Percentiles rank a stretch among this genome's conserved stretches.
These are phyloP conservation scores for Isotomurus palustris DNA, from an alignment of 2,888 invertebrate species.

Conservation along the genomic window DNA sequence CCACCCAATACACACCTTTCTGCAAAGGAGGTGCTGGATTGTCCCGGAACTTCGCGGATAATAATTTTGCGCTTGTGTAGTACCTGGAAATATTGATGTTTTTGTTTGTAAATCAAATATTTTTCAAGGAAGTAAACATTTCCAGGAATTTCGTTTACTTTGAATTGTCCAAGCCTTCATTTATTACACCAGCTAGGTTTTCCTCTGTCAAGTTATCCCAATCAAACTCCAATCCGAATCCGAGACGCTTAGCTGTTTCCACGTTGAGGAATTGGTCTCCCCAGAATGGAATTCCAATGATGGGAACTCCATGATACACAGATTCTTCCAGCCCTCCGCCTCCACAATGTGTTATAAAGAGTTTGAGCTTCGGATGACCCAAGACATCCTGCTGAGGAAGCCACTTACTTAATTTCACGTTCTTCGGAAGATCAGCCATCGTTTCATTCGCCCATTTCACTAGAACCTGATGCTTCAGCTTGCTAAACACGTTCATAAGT, in stretches of 20 bases:
- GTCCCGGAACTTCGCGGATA: too few species aligned
- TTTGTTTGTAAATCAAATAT: too few species aligned
- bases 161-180: neutral
- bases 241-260: neutral
- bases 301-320: constrained; percentile 58
- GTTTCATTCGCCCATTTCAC: constrained; percentile 75
- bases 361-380: constrained; percentile 60
- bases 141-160: neutral
- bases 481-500: constrained; percentile 67
- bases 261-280: constrained; percentile 53
- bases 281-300: constrained; percentile 55
- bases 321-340: constrained; percentile 62
- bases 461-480: constrained; percentile 70
- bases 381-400: constrained; percentile 73
- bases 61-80: too few species aligned
- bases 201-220: constrained; percentile 1
- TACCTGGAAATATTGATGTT: too few species aligned
- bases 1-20: too few species aligned
- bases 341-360: constrained; percentile 65
- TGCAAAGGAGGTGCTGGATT: too few species aligned
- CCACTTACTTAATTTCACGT: constrained; percentile 62
- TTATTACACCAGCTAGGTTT: neutral
- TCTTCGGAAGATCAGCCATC: constrained; percentile 57
- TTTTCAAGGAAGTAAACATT: neutral
- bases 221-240: neutral